These are phyloP conservation scores for Copidosoma floridanum DNA, from an alignment of 1,140 invertebrate species.

Conservation along the genomic window DNA sequence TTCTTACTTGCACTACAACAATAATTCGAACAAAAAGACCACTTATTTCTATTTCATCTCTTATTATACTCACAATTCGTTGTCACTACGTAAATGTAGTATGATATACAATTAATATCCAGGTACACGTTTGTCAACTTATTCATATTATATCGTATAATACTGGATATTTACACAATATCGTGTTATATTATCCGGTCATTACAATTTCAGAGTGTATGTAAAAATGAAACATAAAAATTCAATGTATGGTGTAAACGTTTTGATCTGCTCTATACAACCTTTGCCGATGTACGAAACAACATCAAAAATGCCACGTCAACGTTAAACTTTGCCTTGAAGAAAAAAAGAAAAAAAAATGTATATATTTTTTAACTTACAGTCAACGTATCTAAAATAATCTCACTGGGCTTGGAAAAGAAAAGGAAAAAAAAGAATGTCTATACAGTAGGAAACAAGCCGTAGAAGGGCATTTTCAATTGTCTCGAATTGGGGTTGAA, in stretches of 20 bases:
- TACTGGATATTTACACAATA: too few species aligned
- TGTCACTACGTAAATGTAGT: conserved; percentile 3
- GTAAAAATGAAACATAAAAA: too few species aligned
- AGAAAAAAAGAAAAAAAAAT: too few species aligned
- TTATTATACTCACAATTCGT: conserved; percentile 8
- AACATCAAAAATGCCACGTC: too few species aligned
- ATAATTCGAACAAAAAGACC: conserved; percentile 21
- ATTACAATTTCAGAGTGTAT: too few species aligned
- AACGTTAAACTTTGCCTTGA: too few species aligned
- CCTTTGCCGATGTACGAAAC: too few species aligned
- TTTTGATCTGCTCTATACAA: too few species aligned
- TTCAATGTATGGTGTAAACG: too few species aligned
- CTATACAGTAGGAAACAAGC: conserved; percentile 46
- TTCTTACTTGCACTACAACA: neutral
- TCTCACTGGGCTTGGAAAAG: neutral
- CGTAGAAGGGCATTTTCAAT: conserved; percentile 43
- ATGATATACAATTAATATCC: conserved; percentile 10
- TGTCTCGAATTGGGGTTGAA: conserved; percentile 41
- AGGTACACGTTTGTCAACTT: too few species aligned
- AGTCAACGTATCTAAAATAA: neutral
- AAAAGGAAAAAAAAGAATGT: conserved; percentile 1
- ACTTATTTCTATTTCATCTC: neutral
- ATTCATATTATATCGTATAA: too few species aligned
- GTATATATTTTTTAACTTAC: neutral
- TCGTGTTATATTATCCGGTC: too few species aligned